A percentile compares a stretch with the other conserved stretches of the same genome.
phyloP scores from a whole-genome alignment of 2,888 invertebrate species.

The Tenthredo mesomela region DNA sequence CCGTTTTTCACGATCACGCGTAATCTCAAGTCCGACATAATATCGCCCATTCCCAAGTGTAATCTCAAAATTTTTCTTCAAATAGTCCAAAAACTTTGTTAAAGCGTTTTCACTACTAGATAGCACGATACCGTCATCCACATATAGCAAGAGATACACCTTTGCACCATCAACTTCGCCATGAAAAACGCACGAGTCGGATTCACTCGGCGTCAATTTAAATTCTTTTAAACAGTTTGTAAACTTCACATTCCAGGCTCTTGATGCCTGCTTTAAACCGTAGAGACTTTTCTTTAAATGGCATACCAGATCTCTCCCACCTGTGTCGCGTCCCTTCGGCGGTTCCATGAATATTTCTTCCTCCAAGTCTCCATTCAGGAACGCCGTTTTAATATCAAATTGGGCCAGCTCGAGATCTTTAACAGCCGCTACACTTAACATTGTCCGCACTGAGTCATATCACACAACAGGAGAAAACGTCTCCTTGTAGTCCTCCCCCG shows the following conservation, averaged over 20 bases:
- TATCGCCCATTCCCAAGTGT: not conserved
- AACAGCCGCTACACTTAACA: not conserved
- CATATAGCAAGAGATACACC: slow-evolving; percentile 51
- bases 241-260: not conserved
- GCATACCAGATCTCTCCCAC: not conserved
- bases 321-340: not conserved
- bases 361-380: slow-evolving; percentile 7
- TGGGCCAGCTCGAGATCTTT: not conserved
- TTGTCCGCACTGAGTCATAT: slow-evolving; percentile 43
- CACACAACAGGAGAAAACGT: slow-evolving; percentile 40
- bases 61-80: slow-evolving; percentile 50
- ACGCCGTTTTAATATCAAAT: not conserved
- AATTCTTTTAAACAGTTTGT: not conserved
- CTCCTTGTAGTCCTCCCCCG: slow-evolving; percentile 19
- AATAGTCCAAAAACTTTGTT: slow-evolving; percentile 5
- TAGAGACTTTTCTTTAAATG: slow-evolving; percentile 8
- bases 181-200: not conserved
- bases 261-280: slow-evolving; percentile 25
- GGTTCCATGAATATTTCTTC: slow-evolving; percentile 12
- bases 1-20: not conserved
- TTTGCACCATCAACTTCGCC: not conserved
- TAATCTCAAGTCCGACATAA: not conserved
- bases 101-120: not conserved
- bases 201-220: not conserved
- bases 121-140: slow-evolving; percentile 55